Conservation (phyloP, 2,888 invertebrate genomes). For the Cheilosia impressa region DNA sequence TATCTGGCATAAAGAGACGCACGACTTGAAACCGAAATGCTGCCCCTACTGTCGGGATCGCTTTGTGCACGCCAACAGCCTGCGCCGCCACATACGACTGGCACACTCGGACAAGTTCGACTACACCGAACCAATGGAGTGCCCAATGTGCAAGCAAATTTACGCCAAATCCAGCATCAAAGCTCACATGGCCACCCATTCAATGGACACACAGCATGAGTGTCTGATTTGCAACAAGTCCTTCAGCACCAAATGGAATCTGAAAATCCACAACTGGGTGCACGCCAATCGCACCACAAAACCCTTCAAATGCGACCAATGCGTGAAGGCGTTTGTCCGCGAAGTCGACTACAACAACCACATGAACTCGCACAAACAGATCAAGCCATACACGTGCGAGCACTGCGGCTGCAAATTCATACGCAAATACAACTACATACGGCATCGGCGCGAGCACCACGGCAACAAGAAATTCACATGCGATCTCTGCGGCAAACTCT, state of each 20-base stretch:
- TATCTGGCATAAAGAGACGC: slow-evolving; percentile 93
- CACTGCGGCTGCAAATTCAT: slow-evolving; percentile 95
- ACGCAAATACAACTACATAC: slow-evolving; percentile 93
- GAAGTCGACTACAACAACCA: slow-evolving; percentile 92
- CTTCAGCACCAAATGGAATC: slow-evolving; percentile 95
- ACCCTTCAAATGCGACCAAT: slow-evolving; percentile 92
- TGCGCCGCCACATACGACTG: slow-evolving; percentile 92
- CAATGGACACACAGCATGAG: slow-evolving; percentile 89
- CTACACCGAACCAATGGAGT: slow-evolving; percentile 87
- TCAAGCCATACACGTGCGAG: slow-evolving; percentile 93
- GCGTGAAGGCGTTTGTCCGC: slow-evolving; percentile 93
- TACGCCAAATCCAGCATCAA: slow-evolving; percentile 92
- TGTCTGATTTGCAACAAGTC: slow-evolving; percentile 93
- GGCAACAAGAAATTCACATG: slow-evolving; percentile 91
- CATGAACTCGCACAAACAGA: slow-evolving; percentile 93
- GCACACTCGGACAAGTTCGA: slow-evolving; percentile 91
- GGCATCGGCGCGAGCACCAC: slow-evolving; percentile 93
- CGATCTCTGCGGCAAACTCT: slow-evolving; percentile 90
- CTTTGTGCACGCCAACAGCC: slow-evolving; percentile 92
- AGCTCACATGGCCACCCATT: slow-evolving; percentile 91
- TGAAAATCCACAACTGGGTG: slow-evolving; percentile 95
- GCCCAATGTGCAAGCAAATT: slow-evolving; percentile 87
- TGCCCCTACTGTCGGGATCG: slow-evolving; percentile 94
- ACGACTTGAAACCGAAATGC: slow-evolving; percentile 91
- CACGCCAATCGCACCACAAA: slow-evolving; percentile 93